Evolutionary conservation across 2,113 vertebrate species (phyloP).

Genomic region (Hiodon tergisus): DNA sequence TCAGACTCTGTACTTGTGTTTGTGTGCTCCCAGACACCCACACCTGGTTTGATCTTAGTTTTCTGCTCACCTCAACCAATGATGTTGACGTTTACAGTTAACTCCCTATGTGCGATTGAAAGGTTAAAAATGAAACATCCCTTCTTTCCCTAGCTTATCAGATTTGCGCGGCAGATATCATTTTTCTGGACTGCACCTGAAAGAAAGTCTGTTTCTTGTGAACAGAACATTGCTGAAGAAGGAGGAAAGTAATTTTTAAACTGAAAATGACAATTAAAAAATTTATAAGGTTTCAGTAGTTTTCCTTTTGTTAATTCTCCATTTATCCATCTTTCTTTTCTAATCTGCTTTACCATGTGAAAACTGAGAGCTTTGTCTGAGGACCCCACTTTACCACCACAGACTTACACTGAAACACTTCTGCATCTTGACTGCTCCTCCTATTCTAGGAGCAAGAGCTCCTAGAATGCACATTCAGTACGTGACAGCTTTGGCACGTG

Average conservation of each 20-base stretch:
- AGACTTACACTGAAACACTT: too few relatives aligned
- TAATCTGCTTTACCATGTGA: background rate
- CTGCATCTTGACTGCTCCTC: too few relatives aligned
- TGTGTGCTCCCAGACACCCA: background rate
- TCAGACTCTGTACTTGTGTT: background rate
- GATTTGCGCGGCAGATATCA: background rate
- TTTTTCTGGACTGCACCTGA: slow-evolving; percentile 19
- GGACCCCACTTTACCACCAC: too few relatives aligned
- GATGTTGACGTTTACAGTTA: background rate
- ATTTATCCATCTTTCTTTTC: background rate
- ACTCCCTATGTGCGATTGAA: background rate
- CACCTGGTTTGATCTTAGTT: too few relatives aligned
- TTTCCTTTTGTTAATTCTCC: background rate
- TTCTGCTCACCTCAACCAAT: too few relatives aligned
- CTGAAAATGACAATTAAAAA: slow-evolving; percentile 50
- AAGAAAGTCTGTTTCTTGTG: slow-evolving; percentile 15
- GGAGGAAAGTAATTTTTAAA: slow-evolving; percentile 39
- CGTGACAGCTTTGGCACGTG: too few relatives aligned
- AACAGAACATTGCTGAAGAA: slow-evolving; percentile 20
- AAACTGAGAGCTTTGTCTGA: background rate
- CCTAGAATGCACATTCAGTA: too few relatives aligned
- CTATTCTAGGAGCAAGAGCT: too few relatives aligned
- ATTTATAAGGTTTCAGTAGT: slow-evolving; percentile 43
- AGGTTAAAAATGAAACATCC: background rate
- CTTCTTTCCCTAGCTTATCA: background rate